Evolutionary conservation across 2,888 invertebrate genomes (phyloP), one percentile per base, ranked within the genome.

Genomic region (Catocala sponsa): DNA sequence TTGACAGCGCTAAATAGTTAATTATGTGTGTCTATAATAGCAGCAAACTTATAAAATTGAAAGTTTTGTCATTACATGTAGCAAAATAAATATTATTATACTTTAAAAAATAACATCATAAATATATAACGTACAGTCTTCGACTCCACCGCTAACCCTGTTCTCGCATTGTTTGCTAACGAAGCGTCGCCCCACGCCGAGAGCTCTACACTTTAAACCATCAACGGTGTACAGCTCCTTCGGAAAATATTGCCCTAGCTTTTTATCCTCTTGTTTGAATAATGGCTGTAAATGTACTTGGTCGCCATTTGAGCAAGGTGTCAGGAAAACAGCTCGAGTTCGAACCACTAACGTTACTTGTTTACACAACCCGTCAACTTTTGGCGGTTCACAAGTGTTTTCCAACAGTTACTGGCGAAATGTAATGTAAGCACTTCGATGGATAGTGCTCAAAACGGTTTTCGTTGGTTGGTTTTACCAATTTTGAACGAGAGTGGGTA

Each of bases 181-280:
- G 92, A 94, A 93, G 88, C 89, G 88, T 84, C 89, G 84, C 80
- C 83, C 87, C 85, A 80, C 82, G 78, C 86, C 86, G 84, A 92
- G 91, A 88, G 92, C 91, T 91, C 91, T 90, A 91, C 94, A 92
- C 93, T 94, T 92, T 92, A 92, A 94, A 92, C 91, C 94, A 92
- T 92, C 91, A 90, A 83, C 89, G 85, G 88, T 87, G 89, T 88
- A 89, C 91, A 83, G 89, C 84, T 91, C 89, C 91, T 91, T 91
- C 86, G 84, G 88, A 93, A 94, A 94, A 94, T 94, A 94, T 94
- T 92, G 91, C 91, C 91, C 85, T 82, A 88, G 91, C 92, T 94
- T 94, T 94, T 94, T 93, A 94, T 92, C 91, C 89, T 89, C 91
- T 92, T 92, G 93, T 94, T 94, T 93, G 94, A 94, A 94, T 94